Percentiles rank a stretch among this genome's conserved stretches.
Evolutionary conservation across 2,113 vertebrate genomes (phyloP).

Genomic region (Sprattus sprattus): DNA sequence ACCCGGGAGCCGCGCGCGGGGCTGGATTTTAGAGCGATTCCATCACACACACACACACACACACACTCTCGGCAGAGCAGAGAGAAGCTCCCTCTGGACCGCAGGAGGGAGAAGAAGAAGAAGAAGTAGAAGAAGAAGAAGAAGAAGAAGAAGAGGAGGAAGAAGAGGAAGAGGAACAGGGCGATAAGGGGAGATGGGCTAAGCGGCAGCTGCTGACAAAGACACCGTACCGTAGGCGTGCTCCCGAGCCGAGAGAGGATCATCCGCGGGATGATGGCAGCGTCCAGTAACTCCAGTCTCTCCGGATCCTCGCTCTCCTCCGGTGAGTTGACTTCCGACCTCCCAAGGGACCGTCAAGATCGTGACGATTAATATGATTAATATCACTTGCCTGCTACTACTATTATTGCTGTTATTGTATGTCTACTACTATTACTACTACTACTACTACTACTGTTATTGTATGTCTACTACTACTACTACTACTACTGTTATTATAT

Average conservation of each 20-base stretch:
- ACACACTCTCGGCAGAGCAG: too few species aligned
- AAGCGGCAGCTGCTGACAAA: constrained; percentile 53
- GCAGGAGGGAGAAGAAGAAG: too few species aligned
- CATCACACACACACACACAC: too few species aligned
- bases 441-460: too few species aligned
- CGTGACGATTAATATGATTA: too few species aligned
- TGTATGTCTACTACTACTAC: too few species aligned
- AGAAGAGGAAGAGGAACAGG: not conserved
- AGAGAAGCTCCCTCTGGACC: not conserved
- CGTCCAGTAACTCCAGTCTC: constrained; percentile 96
- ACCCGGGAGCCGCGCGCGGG: constrained; percentile 9
- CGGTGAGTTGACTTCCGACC: constrained; percentile 73
- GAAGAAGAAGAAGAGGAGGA: not conserved
- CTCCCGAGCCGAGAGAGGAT: constrained; percentile 42
- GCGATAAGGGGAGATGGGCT: constrained; percentile 61
- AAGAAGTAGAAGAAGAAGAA: not conserved
- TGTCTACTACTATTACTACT: too few species aligned
- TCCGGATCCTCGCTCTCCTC: constrained; percentile 95
- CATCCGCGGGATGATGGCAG: constrained; percentile 85
- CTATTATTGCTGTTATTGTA: too few species aligned
- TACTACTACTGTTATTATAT: too few species aligned
- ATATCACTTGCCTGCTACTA: too few species aligned
- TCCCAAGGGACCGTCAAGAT: too few species aligned
- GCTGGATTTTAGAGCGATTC: not conserved
- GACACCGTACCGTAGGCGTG: constrained; percentile 57